phyloP scores from a whole-genome alignment of 2,888 invertebrate genomes.

The Neelides folsomi region DNA sequence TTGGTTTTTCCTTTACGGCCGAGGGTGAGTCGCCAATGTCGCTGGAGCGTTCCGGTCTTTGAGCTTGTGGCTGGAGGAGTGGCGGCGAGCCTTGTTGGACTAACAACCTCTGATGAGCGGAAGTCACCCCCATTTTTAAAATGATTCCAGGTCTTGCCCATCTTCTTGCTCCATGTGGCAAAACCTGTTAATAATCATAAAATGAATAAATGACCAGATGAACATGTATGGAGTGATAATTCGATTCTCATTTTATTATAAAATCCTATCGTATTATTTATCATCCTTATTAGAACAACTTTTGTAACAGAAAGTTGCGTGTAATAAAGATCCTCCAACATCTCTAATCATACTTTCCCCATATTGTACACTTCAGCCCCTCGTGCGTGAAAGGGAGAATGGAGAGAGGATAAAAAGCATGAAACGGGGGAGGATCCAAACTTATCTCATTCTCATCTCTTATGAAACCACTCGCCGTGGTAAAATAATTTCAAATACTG shows the following conservation, averaged over 20 bases:
- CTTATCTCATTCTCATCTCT: too few species aligned
- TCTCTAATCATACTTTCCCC: too few species aligned
- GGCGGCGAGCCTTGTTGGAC: slow-evolving; percentile 3
- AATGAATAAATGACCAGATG: background rate
- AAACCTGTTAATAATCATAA: slow-evolving; percentile 23
- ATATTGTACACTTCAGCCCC: background rate
- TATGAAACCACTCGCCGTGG: too few species aligned
- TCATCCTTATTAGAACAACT: slow-evolving; percentile 1
- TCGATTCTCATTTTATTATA: too few species aligned
- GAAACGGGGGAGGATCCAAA: background rate
- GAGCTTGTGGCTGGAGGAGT: background rate
- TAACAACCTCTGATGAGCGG: slow-evolving; percentile 9
- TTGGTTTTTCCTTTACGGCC: slow-evolving; percentile 8
- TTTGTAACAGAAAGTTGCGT: too few species aligned
- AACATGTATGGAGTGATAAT: slow-evolving; percentile 5
- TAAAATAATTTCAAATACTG: too few species aligned
- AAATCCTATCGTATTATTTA: too few species aligned
- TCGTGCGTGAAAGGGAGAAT: background rate
- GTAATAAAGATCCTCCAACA: too few species aligned
- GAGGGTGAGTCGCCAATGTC: slow-evolving; percentile 25
- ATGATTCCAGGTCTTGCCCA: slow-evolving; percentile 33
- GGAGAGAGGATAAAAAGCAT: background rate
- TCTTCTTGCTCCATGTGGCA: slow-evolving; percentile 33
- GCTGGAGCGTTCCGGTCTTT: slow-evolving; percentile 12
- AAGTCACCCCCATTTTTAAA: slow-evolving; percentile 26